Evolutionary conservation across 1,140 invertebrate genomes (phyloP), one percentile per base, ranked within the genome.

Genomic region (Ladona fulva): DNA sequence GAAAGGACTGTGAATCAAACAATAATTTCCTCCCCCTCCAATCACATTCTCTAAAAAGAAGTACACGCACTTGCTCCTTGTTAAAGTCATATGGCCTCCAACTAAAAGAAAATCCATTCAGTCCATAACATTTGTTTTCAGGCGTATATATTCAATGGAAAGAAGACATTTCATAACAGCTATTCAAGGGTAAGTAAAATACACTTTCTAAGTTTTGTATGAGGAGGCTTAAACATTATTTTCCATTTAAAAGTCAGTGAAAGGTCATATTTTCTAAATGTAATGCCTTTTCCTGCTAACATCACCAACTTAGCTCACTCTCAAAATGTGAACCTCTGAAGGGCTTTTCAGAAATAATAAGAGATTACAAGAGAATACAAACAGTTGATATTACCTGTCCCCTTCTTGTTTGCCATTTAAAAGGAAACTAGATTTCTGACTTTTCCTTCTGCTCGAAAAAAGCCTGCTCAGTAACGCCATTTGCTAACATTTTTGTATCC

Each of bases 1-100:
- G 87, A 81, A 92, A 87, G 29, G 91, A 88, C 80, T 91, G 89
- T 7, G 94, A 96, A 86, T 97, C 95, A 85, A 95, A 96, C 11
- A 96, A 86, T 24, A 96, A 85, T 81, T 92, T 92, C 78, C 93
- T 87, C 16, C 93, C 93, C 79, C 90, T 88, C 82, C 90, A 90
- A 81, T 96, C 94, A 84, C 93, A 94, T 85, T 97, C 95, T 80
- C 91, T 90, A 85, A 94, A 96, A 78, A 96, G 86, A 81, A 96
- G 86, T 78, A 96, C 87, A 77, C 95, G 87, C 75, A 93, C 89
- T 86, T 92, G 89, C 82, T 92, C 88, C 74, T 85, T 84, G 80
- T 86, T 86, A 82, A 91, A 89, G 79, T 85, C 84, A 81, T 89
- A 87, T 0, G 79, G 79, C 79, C 82, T 83, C 79, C 86, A 85